Conservation (phyloP, 2,113 vertebrate species). For the Prolemur simus region DNA sequence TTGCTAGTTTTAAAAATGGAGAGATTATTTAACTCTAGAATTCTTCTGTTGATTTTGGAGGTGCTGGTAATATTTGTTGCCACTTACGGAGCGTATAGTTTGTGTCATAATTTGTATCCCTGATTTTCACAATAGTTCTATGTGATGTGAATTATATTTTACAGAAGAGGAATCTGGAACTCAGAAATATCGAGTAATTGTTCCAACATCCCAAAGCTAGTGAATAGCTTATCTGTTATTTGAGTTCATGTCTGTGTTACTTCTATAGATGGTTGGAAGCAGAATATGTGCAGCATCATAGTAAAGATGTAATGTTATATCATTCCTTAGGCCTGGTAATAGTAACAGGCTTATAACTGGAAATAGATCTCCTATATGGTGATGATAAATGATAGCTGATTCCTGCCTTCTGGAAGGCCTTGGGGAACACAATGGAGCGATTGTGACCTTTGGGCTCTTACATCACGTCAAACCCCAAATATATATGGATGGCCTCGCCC, state of each 20-base stretch:
- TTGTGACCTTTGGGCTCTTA: background rate
- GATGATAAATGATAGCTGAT: background rate
- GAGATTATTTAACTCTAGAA: background rate
- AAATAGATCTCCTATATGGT: background rate
- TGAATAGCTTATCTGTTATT: background rate
- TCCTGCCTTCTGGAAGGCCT: background rate
- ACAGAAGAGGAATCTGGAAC: background rate
- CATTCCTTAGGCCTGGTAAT: background rate
- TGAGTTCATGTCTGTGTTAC: background rate
- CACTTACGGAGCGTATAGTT: background rate
- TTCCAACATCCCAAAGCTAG: background rate
- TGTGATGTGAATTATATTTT: background rate
- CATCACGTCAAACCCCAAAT: background rate
- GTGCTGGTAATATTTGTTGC: background rate
- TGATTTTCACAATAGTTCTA: background rate
- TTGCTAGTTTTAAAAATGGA: conserved; percentile 4
- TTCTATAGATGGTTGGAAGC: background rate
- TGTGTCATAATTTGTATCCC: conserved; percentile 4
- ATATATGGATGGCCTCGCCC: background rate
- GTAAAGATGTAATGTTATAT: background rate
- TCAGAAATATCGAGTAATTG: no score
- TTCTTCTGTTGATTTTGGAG: background rate
- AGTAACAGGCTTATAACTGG: background rate
- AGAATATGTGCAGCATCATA: background rate
- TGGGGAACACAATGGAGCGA: background rate